These are phyloP conservation scores for Catalaphyllia jardinei DNA, from an alignment of 64 coral and sea anemone species.

Conservation along the genomic window DNA sequence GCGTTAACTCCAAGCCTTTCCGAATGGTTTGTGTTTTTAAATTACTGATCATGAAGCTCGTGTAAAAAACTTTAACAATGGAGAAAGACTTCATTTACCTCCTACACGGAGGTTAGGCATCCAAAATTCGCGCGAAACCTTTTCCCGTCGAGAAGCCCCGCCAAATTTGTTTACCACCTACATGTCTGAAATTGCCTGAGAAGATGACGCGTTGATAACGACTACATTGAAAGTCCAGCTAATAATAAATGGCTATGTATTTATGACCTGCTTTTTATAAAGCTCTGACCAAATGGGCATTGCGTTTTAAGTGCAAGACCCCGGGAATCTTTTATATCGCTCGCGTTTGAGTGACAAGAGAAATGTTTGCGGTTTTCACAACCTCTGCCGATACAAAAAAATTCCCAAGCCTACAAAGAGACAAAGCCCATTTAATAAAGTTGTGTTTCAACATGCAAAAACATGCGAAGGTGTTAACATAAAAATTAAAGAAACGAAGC, in stretches of 20 bases:
- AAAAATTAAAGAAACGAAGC: neutral
- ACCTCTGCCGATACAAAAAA: constrained; percentile 22
- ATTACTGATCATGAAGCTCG: neutral
- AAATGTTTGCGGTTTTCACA: constrained; percentile 15
- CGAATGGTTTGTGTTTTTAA: neutral
- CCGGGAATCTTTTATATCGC: neutral
- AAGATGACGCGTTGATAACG: neutral
- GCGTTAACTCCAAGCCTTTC: neutral
- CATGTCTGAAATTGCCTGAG: neutral
- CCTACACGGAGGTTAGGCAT: neutral
- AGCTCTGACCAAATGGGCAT: neutral
- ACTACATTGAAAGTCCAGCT: neutral
- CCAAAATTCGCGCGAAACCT: constrained; percentile 18
- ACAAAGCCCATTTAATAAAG: constrained; percentile 36
- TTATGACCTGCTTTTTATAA: neutral
- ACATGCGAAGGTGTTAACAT: constrained; percentile 20
- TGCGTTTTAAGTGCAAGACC: neutral
- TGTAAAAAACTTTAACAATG: constrained; percentile 18
- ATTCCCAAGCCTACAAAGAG: neutral
- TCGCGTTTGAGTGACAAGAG: constrained; percentile 11
- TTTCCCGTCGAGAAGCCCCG: neutral
- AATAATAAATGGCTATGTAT: neutral
- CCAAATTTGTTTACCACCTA: neutral
- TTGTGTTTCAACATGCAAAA: neutral
- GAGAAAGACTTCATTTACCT: neutral